Evolutionary conservation across 1,140 invertebrate genomes (phyloP).

Genomic region (Pygmarrhopalites habei): DNA sequence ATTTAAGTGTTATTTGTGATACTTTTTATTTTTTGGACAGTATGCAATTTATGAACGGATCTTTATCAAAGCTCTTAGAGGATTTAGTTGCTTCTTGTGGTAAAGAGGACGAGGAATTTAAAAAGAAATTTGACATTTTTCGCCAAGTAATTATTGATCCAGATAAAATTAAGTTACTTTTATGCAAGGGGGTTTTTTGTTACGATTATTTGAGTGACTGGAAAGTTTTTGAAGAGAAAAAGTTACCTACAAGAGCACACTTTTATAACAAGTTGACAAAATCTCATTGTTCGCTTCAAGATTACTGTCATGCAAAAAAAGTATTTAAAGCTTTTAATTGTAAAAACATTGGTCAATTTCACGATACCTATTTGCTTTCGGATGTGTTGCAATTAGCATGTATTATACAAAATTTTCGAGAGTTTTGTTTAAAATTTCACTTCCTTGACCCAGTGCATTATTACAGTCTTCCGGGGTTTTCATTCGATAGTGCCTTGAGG

Average conservation of each 20-base stretch:
- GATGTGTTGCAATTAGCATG: conserved; percentile 36
- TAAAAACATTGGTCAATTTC: conserved; percentile 39
- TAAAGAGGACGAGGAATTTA: background rate
- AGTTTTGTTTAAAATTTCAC: conserved; percentile 17
- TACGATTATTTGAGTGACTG: conserved; percentile 19
- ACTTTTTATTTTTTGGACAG: conserved; percentile 19
- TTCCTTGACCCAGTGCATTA: conserved; percentile 40
- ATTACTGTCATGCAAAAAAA: conserved; percentile 39
- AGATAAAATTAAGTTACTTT: background rate
- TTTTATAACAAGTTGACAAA: conserved; percentile 27
- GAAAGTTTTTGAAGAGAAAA: conserved; percentile 33
- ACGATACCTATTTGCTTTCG: conserved; percentile 40
- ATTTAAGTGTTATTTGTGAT: conserved; percentile 11
- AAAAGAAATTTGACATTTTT: background rate
- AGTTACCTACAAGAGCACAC: conserved; percentile 24
- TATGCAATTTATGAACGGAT: conserved; percentile 7
- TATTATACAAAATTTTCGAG: conserved; percentile 41
- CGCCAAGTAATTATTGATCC: background rate
- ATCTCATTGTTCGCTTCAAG: conserved; percentile 3
- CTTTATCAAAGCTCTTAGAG: conserved; percentile 8
- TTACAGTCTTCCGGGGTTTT: conserved; percentile 39
- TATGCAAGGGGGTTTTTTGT: conserved; percentile 12
- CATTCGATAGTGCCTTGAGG: conserved; percentile 40
- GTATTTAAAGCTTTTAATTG: conserved; percentile 40
- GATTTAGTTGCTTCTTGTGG: conserved; percentile 1